Evolutionary conservation across 2,113 vertebrate genomes (phyloP), one percentile per base, ranked within the genome.

Genomic region (Nanorana parkeri): DNA sequence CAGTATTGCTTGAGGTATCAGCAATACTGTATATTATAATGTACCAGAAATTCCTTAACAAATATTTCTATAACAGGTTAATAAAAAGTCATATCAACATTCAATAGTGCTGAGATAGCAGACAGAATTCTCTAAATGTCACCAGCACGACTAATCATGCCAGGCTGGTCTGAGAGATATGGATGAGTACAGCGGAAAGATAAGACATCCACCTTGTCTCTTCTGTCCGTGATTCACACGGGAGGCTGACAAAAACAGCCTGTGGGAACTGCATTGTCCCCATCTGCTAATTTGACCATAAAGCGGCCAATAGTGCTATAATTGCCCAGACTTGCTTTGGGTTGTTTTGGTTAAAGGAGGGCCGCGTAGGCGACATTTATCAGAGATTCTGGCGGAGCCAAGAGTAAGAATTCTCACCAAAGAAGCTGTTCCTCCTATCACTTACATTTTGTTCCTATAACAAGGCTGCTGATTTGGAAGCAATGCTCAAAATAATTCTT

Each of bases 381-480:
- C 92, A 85, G 80, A 41, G 26, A 41, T 0, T 23, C 85, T 89
- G 80, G 85, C 72, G 67, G 80, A 84, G 85, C 0, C 58, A 90
- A 86, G 84, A 68, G 17, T 83, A 54, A 88, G 84, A 79, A 86
- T 90, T 93, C 92, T 90, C 91, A 92, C 89, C 87, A 85, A 84
- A 83, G 71, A 83, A 88, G 80, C 85, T 77, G 80, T 81, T 88
- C 85, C 84, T 89, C 85, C 73, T 85, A 89, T 84, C 84, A 83
- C 81, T 85, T 86, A 91, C 89, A 88, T 85, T 83, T 52, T 89
- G 90, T 90, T 90, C 92, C 89, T 86, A 89, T 90, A 91, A 92
- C 90, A 92, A 91, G 90, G 88, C 91, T 93, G 90, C 89, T 89
- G 90, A 88, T 89, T 85, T 91, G 90, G 90, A 89, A 82, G 78